Evolutionary conservation across 2,888 invertebrate genomes (phyloP), one percentile per base, ranked within the genome.

Genomic region (Ophion ventricosus): DNA sequence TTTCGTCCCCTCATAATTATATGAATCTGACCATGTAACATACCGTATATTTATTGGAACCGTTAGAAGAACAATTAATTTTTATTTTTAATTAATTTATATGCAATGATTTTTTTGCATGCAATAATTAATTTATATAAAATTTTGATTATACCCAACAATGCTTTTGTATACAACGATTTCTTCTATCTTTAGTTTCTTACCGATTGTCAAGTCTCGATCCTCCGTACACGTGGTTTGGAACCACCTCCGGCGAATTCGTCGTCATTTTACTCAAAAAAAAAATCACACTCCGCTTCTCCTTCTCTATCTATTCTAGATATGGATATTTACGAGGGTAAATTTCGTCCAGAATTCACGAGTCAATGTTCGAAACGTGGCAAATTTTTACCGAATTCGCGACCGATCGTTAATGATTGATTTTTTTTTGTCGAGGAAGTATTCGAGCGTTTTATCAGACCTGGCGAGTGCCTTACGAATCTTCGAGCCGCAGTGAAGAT

Each of bases 191-290:
- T 26, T n/a, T 0, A 23, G 43, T 69, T 20, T 72, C 76, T 77
- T 77, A 82, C 81, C 81, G 64, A 43, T 29, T 43, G 3, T 40
- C 8, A 17, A n/a, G 17, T 25, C 10, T 66, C 14, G 40, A 4
- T 4, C 20, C 23, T 43, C 56, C 76, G 23, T 72, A 64, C 10
- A 23, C 23, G 11, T 23, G 11, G 23, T 8, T 26, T 57, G 57
- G n/a, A n/a, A 1, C 43, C 26, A 64, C 26, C 20, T 43, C 43
- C 11, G 23, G 63, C 11, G 43, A 1, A 5, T 29, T 14, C 7
- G 40, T 76, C 17, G 54, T 25, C 63, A 72, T 76, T 49, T 59
- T 61, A 43, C 57, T 57, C 8, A 20, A 61, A 49, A 69, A 69
- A 17, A 54, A 56, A 26, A 40, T 75, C 40, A 11, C 54, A 43